Evolutionary conservation across 2,888 invertebrate genomes (phyloP).

Genomic region (Miltochrista miniata): DNA sequence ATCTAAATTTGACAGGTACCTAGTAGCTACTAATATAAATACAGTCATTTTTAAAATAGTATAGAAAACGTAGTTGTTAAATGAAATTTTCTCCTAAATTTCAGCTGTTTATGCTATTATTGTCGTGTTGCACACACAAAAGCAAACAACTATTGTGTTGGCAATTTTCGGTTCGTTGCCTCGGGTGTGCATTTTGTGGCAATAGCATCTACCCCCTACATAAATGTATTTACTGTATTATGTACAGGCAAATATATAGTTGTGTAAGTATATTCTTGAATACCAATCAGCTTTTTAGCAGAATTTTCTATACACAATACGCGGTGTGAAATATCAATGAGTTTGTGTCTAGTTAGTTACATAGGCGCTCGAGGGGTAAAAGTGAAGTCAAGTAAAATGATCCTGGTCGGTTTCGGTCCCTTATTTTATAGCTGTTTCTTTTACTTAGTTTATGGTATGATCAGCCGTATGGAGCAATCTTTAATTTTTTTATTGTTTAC

Average conservation of each 20-base stretch:
- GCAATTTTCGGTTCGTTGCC: constrained; percentile 25
- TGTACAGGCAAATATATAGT: constrained; percentile 22
- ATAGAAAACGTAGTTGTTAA: background rate
- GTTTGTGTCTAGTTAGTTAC: background rate
- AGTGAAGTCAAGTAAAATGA: no score
- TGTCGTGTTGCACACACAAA: constrained; percentile 11
- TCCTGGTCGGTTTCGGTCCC: no score
- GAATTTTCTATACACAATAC: constrained; percentile 21
- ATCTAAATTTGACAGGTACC: no score
- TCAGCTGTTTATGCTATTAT: constrained; percentile 11
- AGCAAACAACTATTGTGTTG: constrained; percentile 19
- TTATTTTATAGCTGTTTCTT: no score
- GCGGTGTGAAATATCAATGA: constrained; percentile 14
- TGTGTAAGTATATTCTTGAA: constrained; percentile 17
- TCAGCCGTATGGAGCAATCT: no score
- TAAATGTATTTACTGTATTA: constrained; percentile 1
- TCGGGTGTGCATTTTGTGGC: constrained; percentile 16
- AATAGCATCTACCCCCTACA: background rate
- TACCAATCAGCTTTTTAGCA: constrained; percentile 13
- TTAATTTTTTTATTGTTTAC: no score
- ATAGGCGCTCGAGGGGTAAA: no score
- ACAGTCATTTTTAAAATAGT: background rate
- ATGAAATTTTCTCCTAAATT: background rate
- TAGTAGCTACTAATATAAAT: no score
- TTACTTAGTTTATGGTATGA: no score